These are phyloP conservation scores for Carollia perspicillata DNA, from an alignment of 2,113 vertebrate genomes.

Conservation along the genomic window DNA sequence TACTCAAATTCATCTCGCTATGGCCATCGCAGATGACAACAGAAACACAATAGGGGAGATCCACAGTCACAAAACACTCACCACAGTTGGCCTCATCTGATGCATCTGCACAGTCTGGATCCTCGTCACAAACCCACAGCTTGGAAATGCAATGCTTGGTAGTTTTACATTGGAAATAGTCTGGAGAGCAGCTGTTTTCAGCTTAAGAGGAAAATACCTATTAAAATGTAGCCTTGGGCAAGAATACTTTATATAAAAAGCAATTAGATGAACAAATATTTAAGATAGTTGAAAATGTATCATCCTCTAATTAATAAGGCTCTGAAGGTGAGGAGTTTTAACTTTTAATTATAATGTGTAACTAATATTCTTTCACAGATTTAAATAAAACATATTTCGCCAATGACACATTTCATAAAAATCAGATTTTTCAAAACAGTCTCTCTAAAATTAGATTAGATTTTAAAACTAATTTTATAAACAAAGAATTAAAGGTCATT, in stretches of 20 bases:
- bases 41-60: neutral
- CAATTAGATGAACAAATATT: neutral
- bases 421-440: neutral
- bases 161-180: slow-evolving; percentile 98
- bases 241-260: slow-evolving; percentile 12
- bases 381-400: neutral
- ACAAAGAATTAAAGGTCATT: neutral
- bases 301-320: neutral
- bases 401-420: neutral
- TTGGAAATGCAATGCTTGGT: slow-evolving; percentile 99
- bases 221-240: slow-evolving; percentile 50
- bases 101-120: slow-evolving; percentile 96
- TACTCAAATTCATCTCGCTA: neutral
- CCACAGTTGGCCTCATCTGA: slow-evolving; percentile 97
- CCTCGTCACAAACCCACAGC: slow-evolving; percentile 98
- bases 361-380: neutral
- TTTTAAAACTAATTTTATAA: neutral
- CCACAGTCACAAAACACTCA: slow-evolving; percentile 79
- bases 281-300: neutral
- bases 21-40: neutral
- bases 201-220: slow-evolving; percentile 82
- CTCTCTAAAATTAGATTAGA: neutral
- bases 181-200: slow-evolving; percentile 97
- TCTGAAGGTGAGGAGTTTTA: neutral
- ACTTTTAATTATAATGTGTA: neutral